Percentiles rank a stretch among this genome's conserved stretches.
phyloP scores from a whole-genome alignment of 2,113 vertebrate species.

The Chlorocebus sabaeus region DNA sequence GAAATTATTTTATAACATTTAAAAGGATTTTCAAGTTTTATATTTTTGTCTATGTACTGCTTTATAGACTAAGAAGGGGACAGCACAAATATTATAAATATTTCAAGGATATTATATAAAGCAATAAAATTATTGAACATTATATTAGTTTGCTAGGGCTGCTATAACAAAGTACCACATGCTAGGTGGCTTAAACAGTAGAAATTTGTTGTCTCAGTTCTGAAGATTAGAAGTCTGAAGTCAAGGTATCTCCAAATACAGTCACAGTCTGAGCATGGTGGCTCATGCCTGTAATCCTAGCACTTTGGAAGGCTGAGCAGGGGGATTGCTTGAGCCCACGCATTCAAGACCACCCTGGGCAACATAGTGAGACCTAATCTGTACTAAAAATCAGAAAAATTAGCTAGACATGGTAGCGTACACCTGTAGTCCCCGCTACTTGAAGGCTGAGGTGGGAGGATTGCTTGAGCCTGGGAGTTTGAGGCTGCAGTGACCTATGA shows the following conservation, averaged over 20 bases:
- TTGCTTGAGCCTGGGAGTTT: too few species aligned
- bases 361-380: too few species aligned
- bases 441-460: too few species aligned
- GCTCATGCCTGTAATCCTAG: too few species aligned
- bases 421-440: too few species aligned
- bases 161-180: neutral
- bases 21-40: constrained; percentile 8
- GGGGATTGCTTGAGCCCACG: too few species aligned
- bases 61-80: neutral
- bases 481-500: too few species aligned
- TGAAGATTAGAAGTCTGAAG: neutral
- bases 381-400: too few species aligned
- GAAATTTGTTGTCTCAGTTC: neutral
- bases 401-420: too few species aligned
- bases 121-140: neutral
- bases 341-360: too few species aligned
- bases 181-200: neutral
- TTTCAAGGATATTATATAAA: neutral
- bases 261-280: neutral
- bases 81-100: neutral
- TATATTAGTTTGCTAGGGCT: neutral
- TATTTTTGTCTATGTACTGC: neutral
- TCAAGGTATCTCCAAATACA: neutral
- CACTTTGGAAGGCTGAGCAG: too few species aligned
- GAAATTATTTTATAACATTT: constrained; percentile 8